Percentiles rank a stretch among this genome's conserved stretches.
These are phyloP conservation scores for Chymomyza caudatula DNA, from an alignment of 2,888 invertebrate genomes.

Conservation along the genomic window DNA sequence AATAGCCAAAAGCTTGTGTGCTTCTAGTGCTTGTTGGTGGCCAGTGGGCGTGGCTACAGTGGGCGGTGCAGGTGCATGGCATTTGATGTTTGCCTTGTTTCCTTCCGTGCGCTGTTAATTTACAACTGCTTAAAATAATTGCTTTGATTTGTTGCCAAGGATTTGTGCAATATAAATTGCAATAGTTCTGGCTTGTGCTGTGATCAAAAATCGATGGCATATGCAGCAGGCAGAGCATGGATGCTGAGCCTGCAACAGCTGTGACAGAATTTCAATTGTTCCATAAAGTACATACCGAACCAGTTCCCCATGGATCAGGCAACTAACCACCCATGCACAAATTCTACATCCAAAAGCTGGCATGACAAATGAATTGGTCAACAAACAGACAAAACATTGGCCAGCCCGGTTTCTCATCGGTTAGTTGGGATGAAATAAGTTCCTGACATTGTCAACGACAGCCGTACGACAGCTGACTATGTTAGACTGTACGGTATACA, in stretches of 20 bases:
- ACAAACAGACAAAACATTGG: constrained; percentile 34
- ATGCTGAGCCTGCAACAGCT: background rate
- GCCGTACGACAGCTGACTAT: background rate
- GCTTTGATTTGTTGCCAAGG: constrained; percentile 40
- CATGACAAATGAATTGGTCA: constrained; percentile 45
- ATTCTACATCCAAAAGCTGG: constrained; percentile 3
- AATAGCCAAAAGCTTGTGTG: constrained; percentile 17
- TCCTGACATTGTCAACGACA: constrained; percentile 24
- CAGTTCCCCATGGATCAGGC: constrained; percentile 1
- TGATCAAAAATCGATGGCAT: constrained; percentile 12
- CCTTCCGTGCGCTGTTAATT: constrained; percentile 26
- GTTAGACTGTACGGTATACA: background rate
- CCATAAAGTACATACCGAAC: constrained; percentile 1
- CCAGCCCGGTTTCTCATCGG: constrained; percentile 1
- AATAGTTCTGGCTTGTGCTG: constrained; percentile 10
- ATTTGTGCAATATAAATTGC: constrained; percentile 17
- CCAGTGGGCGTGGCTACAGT: background rate
- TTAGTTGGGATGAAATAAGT: constrained; percentile 17
- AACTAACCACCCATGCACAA: background rate
- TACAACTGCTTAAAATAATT: constrained; percentile 41
- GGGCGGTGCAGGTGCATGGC: background rate
- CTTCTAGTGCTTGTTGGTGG: background rate
- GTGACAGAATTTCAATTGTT: constrained; percentile 19
- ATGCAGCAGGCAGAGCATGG: background rate
- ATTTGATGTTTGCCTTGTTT: constrained; percentile 5